Evolutionary conservation across 2,113 vertebrate genomes (phyloP).

Genomic region (Hystrix cristata): DNA sequence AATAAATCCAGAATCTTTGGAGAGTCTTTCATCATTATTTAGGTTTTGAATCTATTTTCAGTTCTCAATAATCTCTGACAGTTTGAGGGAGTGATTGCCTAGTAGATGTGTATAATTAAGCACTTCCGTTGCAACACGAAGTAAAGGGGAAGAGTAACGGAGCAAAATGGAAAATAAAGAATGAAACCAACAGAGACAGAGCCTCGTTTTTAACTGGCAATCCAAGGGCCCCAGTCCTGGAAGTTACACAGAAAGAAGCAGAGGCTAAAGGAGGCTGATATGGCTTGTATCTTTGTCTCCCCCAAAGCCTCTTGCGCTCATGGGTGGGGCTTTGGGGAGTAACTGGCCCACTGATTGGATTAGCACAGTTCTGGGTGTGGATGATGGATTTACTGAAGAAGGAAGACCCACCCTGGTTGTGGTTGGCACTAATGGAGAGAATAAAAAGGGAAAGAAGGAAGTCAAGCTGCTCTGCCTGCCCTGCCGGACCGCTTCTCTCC

Average conservation of each 20-base stretch:
- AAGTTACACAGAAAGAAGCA: not conserved
- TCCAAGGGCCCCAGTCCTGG: not conserved
- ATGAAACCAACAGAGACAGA: not conserved
- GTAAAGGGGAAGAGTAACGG: not conserved
- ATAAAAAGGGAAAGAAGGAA: not conserved
- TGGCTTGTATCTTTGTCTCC: not conserved
- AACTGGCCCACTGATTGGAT: not conserved
- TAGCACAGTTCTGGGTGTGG: not conserved
- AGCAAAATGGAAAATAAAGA: not conserved
- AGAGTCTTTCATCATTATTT: not conserved
- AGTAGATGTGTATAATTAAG: not conserved
- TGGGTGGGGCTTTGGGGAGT: not conserved
- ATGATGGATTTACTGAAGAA: not conserved
- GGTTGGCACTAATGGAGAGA: not conserved
- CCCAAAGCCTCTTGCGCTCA: not conserved
- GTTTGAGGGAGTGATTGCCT: not conserved
- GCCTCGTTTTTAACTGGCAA: not conserved
- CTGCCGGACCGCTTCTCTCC: not conserved
- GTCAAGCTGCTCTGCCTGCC: not conserved
- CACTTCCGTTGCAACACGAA: not conserved
- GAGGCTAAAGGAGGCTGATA: not conserved
- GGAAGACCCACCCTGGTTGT: not conserved
- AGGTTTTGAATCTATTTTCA: not conserved
- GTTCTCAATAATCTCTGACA: constrained; percentile 10
- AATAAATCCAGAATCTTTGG: not conserved